Evolutionary conservation across 2,888 invertebrate species (phyloP).

Genomic region (Syrista parreyssii): DNA sequence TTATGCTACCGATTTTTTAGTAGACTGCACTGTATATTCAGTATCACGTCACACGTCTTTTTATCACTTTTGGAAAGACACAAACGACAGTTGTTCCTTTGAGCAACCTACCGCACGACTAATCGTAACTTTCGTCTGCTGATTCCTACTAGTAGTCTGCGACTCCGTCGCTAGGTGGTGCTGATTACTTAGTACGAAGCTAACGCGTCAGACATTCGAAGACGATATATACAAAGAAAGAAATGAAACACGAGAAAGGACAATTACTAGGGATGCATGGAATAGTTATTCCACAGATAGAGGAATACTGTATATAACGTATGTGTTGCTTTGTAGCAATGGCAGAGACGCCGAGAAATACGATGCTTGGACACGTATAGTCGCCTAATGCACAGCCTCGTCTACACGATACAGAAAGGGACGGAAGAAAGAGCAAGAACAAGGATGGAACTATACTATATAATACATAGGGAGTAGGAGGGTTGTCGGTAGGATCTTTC

Average conservation of each 20-base stretch:
- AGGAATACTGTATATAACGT: background rate
- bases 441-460: background rate
- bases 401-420: background rate
- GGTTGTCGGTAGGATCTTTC: background rate
- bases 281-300: background rate
- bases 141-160: background rate
- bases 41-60: background rate
- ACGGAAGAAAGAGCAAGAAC: background rate
- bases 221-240: background rate
- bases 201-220: background rate
- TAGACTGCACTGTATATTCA: background rate
- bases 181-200: background rate
- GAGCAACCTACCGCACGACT: background rate
- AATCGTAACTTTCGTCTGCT: background rate
- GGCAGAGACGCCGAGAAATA: background rate
- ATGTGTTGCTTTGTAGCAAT: background rate
- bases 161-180: background rate
- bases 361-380: background rate
- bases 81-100: background rate
- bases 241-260: background rate
- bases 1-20: background rate
- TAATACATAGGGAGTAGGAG: background rate
- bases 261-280: background rate
- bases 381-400: background rate
- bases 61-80: background rate